phyloP scores from a whole-genome alignment of 2,113 vertebrate species.

The Lichenostomus cassidix region DNA sequence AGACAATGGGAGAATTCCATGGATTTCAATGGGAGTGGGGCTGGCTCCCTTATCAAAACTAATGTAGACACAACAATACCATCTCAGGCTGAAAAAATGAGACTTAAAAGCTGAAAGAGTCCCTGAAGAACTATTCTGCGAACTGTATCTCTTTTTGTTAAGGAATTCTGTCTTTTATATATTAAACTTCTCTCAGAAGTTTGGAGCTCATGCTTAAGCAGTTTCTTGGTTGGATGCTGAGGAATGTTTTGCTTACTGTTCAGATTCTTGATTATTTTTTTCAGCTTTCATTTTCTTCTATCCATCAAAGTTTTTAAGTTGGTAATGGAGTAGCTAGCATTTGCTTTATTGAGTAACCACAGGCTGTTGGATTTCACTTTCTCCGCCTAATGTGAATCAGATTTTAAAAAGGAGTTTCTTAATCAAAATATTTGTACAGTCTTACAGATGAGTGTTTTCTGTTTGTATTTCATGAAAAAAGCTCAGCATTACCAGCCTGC shows the following conservation, averaged over 20 bases:
- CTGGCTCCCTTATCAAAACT: conserved; percentile 1
- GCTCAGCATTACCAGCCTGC: conserved; percentile 11
- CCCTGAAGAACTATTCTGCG: conserved; percentile 26
- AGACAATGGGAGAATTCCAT: background rate
- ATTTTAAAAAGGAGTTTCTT: conserved; percentile 44
- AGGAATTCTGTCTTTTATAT: conserved; percentile 37
- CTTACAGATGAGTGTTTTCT: conserved; percentile 26
- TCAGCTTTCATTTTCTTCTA: conserved; percentile 50
- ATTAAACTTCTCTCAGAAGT: conserved; percentile 30
- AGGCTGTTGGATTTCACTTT: conserved; percentile 51
- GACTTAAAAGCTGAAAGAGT: conserved; percentile 1
- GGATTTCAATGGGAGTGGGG: background rate
- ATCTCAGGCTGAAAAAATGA: conserved; percentile 18
- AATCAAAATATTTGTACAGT: conserved; percentile 58
- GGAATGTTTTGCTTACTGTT: conserved; percentile 57
- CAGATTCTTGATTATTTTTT: conserved; percentile 8
- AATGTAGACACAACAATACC: background rate
- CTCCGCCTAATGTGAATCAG: conserved; percentile 26
- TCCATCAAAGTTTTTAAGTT: conserved; percentile 34
- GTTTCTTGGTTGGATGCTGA: conserved; percentile 23
- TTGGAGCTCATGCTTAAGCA: conserved; percentile 11
- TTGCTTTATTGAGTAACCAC: conserved; percentile 64
- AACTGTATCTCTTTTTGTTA: conserved; percentile 30
- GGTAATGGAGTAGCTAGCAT: conserved; percentile 30
- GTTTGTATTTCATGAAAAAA: conserved; percentile 52